Base-by-base conservation (phyloP, 2,797 vertebrate genomes). In the Macroramphosus scolopax region DNA sequence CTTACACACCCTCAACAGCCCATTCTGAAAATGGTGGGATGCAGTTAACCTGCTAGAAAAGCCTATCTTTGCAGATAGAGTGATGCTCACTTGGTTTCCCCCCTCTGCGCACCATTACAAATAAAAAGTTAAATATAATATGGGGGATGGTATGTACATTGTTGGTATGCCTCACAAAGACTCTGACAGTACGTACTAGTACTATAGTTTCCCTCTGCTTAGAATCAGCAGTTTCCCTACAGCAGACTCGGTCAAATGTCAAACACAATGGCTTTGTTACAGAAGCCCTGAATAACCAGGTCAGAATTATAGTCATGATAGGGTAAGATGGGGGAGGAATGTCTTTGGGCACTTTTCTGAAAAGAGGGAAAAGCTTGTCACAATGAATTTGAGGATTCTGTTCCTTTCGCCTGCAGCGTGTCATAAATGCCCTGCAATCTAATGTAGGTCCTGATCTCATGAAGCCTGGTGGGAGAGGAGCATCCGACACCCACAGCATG, bases 321-420 rank as follows among this genome's bases (percentile, higher is more conserved):
- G 13, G 30, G 44, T 67, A 51, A 48, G 51, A 66, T 72, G 72
- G 76, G 68, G 75, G 65, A 57, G 64, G 48, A 48, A 70, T 44
- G 61, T 81, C 75, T 78, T 51, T 62, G 58, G 67, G 76, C 77
- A 56, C 65, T 66, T 71, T 40, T 54, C 49, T 72, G 68, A 60
- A 77, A 77, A 70, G 51, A 54, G 35, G 63, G 16, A 62, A 71
- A 54, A 46, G 48, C 73, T 50, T 83, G 81, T 86, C 82, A 84
- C 80, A 78, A 66, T 78, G 53, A 57, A 80, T 87, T 74, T 61
- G 63, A 77, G 77, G 69, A 41, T 51, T 20, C 47, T 61, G 51
- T 29, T 49, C 46, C 51, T 59, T 80, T 72, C 47, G 80, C 80
- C 78, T 64, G 52, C 50, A 75, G 80, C 48, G n/a, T 54, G 25